phyloP scores from a whole-genome alignment of 2,113 vertebrate species.

The Rhinolophus ferrumequinum region DNA sequence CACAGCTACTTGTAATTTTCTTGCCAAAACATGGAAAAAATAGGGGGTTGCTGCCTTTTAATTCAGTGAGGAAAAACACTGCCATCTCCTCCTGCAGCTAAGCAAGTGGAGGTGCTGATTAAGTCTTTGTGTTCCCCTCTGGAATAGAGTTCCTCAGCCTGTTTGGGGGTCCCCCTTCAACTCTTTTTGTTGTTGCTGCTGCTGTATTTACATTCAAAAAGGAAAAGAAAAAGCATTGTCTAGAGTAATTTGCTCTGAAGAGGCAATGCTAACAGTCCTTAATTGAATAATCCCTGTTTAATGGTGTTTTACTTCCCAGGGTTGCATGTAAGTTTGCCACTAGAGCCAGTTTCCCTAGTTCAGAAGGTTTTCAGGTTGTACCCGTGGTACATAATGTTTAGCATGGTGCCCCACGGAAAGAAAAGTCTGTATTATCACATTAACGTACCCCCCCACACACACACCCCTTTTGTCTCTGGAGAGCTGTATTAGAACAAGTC shows the following conservation, averaged over 20 bases:
- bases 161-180: not conserved
- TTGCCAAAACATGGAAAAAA: not conserved
- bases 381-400: not conserved
- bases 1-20: slow-evolving; percentile 26
- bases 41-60: not conserved
- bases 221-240: slow-evolving; percentile 1
- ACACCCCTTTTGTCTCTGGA: not conserved
- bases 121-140: slow-evolving; percentile 55
- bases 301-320: slow-evolving; percentile 16
- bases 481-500: not conserved
- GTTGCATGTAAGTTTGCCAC: not conserved
- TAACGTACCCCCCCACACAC: not conserved
- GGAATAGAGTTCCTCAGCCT: slow-evolving; percentile 47
- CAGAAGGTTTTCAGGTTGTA: not conserved
- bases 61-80: not conserved
- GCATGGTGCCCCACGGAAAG: not conserved
- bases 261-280: not conserved
- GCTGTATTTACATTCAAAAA: slow-evolving; percentile 52
- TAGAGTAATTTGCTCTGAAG: slow-evolving; percentile 49
- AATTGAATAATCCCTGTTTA: slow-evolving; percentile 51
- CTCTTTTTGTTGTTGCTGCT: slow-evolving; percentile 57
- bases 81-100: not conserved
- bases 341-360: not conserved
- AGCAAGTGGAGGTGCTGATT: slow-evolving; percentile 48
- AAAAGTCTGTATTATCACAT: not conserved